phyloP scores from a whole-genome alignment of 1,140 invertebrate species.

The Orius insidiosus region DNA sequence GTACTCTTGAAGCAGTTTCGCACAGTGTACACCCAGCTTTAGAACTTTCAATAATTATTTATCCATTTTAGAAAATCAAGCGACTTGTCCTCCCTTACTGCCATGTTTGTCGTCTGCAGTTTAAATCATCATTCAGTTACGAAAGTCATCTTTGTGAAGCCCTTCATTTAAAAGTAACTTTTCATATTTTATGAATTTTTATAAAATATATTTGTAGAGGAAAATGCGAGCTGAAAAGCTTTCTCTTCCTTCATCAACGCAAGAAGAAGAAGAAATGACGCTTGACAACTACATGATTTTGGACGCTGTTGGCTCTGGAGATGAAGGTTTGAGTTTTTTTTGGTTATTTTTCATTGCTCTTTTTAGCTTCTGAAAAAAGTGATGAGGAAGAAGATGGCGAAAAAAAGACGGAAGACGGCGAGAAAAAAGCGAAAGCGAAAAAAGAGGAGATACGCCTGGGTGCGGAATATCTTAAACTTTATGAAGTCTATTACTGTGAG shows the following conservation, averaged over 20 bases:
- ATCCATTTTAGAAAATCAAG: slow-evolving; percentile 53
- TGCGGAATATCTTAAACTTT: slow-evolving; percentile 52
- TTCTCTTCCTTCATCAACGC: neutral
- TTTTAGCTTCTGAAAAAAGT: slow-evolving; percentile 16
- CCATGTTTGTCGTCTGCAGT: slow-evolving; percentile 47
- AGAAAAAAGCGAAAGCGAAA: slow-evolving; percentile 39
- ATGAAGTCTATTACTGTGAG: slow-evolving; percentile 51
- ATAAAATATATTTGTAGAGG: neutral
- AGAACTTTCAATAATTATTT: too few relatives aligned
- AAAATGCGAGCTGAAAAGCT: neutral
- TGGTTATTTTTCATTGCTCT: slow-evolving; percentile 7
- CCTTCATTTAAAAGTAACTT: slow-evolving; percentile 53
- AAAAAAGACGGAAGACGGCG: too few relatives aligned
- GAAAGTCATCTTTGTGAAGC: slow-evolving; percentile 61
- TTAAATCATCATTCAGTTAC: slow-evolving; percentile 63
- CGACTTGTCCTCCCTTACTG: slow-evolving; percentile 64
- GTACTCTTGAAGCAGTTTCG: too few relatives aligned
- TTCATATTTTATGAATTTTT: slow-evolving; percentile 3
- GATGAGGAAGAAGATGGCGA: slow-evolving; percentile 37
- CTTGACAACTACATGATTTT: slow-evolving; percentile 54
- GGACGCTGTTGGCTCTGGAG: slow-evolving; percentile 67
- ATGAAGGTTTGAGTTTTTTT: slow-evolving; percentile 23
- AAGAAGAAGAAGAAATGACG: slow-evolving; percentile 54
- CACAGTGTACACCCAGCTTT: too few relatives aligned
- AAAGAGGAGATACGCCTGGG: too few relatives aligned